phyloP scores from a whole-genome alignment of 2,113 vertebrate species.

The Atrichornis clamosus region DNA sequence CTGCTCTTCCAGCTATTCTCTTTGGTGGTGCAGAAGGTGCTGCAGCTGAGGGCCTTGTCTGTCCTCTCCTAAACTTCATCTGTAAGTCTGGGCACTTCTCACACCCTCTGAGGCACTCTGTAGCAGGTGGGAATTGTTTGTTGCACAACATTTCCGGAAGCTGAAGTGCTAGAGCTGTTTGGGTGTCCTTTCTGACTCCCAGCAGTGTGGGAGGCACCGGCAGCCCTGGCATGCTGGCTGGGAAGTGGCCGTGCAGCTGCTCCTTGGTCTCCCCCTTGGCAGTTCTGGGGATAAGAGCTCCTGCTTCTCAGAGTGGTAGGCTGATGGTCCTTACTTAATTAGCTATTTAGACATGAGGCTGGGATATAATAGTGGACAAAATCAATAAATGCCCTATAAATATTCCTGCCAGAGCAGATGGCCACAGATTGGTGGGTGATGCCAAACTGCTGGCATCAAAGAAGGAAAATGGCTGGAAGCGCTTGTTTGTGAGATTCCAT shows the following conservation, averaged over 20 bases:
- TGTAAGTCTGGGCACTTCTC: background rate
- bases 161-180: background rate
- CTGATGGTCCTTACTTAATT: background rate
- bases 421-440: background rate
- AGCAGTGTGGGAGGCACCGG: background rate
- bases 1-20: background rate
- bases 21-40: background rate
- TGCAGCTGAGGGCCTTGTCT: background rate
- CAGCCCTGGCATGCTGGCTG: rapidly evolving
- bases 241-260: background rate
- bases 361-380: background rate
- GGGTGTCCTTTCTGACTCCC: background rate
- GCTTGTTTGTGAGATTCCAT: background rate
- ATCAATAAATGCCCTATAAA: background rate
- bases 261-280: background rate
- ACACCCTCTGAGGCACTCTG: background rate
- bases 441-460: background rate
- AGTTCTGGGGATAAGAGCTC: background rate
- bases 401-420: background rate
- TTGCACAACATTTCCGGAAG: background rate
- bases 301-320: background rate
- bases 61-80: background rate
- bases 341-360: background rate
- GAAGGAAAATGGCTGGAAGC: background rate
- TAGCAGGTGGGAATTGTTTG: background rate